Evolutionary conservation across 2,888 invertebrate genomes (phyloP), one percentile per base, ranked within the genome.

Genomic region (Hybos culiciformis): DNA sequence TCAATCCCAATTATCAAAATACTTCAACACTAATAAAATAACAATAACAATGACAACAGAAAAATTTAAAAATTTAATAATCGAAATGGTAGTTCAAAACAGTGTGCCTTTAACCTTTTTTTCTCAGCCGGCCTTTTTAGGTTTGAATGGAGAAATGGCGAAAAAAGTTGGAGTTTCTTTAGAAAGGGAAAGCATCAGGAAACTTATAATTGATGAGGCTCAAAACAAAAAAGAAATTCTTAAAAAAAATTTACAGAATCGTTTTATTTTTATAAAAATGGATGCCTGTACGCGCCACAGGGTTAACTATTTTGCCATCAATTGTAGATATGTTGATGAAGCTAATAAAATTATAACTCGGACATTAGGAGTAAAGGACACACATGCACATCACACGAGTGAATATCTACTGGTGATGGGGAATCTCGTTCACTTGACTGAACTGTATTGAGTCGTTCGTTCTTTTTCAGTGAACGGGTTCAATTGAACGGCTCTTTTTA

Each of bases 261-360:
- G 20, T n/a, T 37, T 21, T 24, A 20, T 37, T 21, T 26, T 26
- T 26, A 26, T 26, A 9, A 37, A 37, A 37, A 15, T 37, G 21
- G 37, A 37, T 37, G 37, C 14, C 15, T 37, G 37, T 24, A 37
- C 37, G n/a, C n/a, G 37, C 23, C 24, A 37, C n/a, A 20, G 37
- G 21, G 24, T 37, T 15, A 37, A 37, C 24, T 37, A 37, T 37
- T 37, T 37, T 24, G 37, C 23, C 21, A 37, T 37, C 15, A 37
- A 37, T 37, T 11, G 20, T 21, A 20, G 15, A 24, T 37, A 21
- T 21, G 37, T 37, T 21, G 21, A 37, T 24, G 37, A n/a, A 21
- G 5, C n/a, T 23, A 24, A 37, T n/a, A 24, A 14, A 37, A 24
- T 37, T 15, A 24, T 14, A 15, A 24, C 24, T 15, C 24, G 24